A percentile compares a stretch with the other conserved stretches of the same genome.
Conservation (phyloP, 1,140 invertebrate species). For the Pseudomyrmex pallidus region DNA sequence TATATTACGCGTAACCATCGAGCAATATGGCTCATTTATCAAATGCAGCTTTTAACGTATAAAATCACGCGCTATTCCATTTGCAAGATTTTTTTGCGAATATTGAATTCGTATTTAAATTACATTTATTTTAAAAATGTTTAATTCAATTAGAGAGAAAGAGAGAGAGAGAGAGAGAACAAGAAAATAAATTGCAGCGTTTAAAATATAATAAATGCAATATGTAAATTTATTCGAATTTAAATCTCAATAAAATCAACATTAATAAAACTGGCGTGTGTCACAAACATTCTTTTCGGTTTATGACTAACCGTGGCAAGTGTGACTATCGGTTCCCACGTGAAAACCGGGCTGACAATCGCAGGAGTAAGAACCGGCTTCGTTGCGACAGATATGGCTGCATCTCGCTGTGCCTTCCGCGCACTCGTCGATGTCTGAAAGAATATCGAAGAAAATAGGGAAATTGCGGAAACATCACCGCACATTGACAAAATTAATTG, state of each 20-base stretch:
- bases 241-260: no score
- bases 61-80: no score
- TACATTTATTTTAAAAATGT: background rate
- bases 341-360: conserved; percentile 82
- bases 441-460: conserved; percentile 15
- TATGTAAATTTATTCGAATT: background rate
- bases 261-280: conserved; percentile 2
- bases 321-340: conserved; percentile 85
- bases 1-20: background rate
- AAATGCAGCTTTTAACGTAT: background rate
- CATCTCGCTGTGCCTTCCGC: conserved; percentile 87
- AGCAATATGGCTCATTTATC: background rate
- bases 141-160: no score
- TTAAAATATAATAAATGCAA: background rate
- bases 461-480: background rate
- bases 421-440: conserved; percentile 95
- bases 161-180: no score
- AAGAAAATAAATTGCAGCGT: background rate
- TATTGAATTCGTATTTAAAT: no score
- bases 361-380: conserved; percentile 84
- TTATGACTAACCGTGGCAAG: conserved; percentile 87
- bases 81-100: no score
- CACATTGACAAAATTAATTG: no score
- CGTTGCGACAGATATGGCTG: conserved; percentile 85
- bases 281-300: background rate